phyloP scores from a whole-genome alignment of 2,888 invertebrate species.

The Zaprionus lineosus region DNA sequence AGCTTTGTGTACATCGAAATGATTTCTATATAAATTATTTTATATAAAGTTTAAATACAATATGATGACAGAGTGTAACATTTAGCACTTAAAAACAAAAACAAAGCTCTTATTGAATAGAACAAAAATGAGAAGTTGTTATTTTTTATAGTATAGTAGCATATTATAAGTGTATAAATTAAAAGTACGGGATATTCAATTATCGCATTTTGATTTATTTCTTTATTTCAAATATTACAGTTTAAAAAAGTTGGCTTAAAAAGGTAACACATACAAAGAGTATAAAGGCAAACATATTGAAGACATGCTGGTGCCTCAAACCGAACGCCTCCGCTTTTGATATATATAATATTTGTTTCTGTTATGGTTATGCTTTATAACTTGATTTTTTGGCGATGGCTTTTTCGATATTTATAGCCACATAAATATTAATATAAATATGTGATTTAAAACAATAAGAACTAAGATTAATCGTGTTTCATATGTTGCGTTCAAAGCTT shows the following conservation, averaged over 20 bases:
- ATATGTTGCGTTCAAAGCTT: conserved; percentile 21
- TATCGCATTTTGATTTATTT: conserved; percentile 16
- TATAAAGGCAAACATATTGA: conserved; percentile 38
- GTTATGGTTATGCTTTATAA: no score
- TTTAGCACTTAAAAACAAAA: no score
- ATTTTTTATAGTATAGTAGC: no score
- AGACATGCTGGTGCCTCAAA: conserved; percentile 26
- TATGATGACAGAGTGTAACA: no score
- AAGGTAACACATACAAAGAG: conserved; percentile 35
- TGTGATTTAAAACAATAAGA: conserved; percentile 26
- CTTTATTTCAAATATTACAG: conserved; percentile 27
- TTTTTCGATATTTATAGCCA: background rate
- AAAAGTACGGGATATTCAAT: no score
- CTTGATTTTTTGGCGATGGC: no score
- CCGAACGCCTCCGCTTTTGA: conserved; percentile 25
- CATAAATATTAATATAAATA: conserved; percentile 11
- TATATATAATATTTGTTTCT: conserved; percentile 15
- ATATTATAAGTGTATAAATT: no score
- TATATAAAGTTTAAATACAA: no score
- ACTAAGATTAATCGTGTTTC: conserved; percentile 25
- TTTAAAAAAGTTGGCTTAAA: conserved; percentile 30
- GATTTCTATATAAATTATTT: no score
- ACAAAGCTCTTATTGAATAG: no score
- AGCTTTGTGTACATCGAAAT: no score
- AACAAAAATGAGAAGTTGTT: no score